Evolutionary conservation across 2,797 vertebrate species (phyloP).

Genomic region (Ispidina lecontei): DNA sequence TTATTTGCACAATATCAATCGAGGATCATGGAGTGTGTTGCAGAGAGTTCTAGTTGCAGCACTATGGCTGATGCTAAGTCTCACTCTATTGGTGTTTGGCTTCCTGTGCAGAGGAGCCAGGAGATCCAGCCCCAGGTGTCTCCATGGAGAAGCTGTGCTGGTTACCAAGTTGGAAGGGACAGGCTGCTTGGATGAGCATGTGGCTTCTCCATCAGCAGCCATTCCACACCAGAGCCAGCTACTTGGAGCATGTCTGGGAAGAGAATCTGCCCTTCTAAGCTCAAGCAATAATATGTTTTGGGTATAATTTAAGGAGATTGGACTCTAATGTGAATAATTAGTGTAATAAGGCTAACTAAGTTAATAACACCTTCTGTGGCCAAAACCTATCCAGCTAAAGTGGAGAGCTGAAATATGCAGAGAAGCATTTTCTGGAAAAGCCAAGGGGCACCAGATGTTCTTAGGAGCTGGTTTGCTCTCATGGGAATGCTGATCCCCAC

Average conservation of each 20-base stretch:
- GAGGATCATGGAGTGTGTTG: background rate
- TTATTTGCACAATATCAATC: background rate
- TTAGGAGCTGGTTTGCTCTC: background rate
- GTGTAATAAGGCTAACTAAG: background rate
- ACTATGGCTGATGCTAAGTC: background rate
- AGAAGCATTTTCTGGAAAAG: background rate
- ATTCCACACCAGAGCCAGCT: background rate
- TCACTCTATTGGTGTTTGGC: background rate
- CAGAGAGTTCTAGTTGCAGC: background rate
- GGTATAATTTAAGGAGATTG: background rate
- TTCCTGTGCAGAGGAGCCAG: background rate
- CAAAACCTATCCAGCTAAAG: background rate
- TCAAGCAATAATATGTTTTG: background rate
- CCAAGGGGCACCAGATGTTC: background rate
- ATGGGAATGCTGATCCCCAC: background rate
- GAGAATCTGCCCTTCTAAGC: background rate
- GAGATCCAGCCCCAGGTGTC: background rate
- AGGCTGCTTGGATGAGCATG: rapidly evolving
- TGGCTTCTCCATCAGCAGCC: rapidly evolving
- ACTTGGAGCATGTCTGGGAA: background rate
- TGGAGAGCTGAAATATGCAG: background rate
- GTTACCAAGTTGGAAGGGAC: background rate
- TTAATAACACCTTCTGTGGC: background rate
- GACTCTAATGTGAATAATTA: background rate
- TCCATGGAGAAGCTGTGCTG: background rate